Evolutionary conservation across 2,113 vertebrate species (phyloP).

Genomic region (Synodontis membranacea): DNA sequence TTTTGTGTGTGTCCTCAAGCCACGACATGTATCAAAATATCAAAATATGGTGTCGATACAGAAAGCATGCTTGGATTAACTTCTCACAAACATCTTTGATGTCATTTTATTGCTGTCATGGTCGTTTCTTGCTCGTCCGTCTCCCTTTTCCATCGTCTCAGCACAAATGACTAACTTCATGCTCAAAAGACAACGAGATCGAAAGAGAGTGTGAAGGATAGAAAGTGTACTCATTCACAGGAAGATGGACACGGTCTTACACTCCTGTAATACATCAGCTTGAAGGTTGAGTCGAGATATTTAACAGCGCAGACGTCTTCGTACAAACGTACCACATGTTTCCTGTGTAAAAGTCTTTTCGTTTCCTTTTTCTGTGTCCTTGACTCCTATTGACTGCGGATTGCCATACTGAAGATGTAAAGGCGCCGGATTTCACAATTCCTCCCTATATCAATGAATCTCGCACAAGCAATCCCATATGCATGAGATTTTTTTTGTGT

Average conservation of each 20-base stretch:
- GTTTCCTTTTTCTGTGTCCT: conserved; percentile 7
- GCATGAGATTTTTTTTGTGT: conserved; percentile 7
- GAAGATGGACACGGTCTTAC: neutral
- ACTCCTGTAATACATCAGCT: conserved; percentile 4
- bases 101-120: conserved; percentile 3
- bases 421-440: neutral
- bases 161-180: neutral
- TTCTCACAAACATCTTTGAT: neutral
- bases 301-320: neutral
- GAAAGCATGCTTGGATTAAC: neutral
- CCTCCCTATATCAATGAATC: neutral
- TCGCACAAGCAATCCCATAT: neutral
- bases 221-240: neutral
- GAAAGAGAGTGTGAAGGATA: neutral
- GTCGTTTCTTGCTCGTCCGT: neutral
- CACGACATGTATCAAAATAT: neutral
- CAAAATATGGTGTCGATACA: neutral
- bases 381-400: neutral
- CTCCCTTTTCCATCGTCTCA: neutral
- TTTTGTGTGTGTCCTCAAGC: neutral
- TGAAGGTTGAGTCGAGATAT: neutral
- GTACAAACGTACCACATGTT: neutral
- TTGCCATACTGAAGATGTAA: neutral
- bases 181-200: neutral
- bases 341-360: neutral